Evolutionary conservation across 2,888 invertebrate species (phyloP), one percentile per base, ranked within the genome.

Genomic region (Drosophila eohydei): DNA sequence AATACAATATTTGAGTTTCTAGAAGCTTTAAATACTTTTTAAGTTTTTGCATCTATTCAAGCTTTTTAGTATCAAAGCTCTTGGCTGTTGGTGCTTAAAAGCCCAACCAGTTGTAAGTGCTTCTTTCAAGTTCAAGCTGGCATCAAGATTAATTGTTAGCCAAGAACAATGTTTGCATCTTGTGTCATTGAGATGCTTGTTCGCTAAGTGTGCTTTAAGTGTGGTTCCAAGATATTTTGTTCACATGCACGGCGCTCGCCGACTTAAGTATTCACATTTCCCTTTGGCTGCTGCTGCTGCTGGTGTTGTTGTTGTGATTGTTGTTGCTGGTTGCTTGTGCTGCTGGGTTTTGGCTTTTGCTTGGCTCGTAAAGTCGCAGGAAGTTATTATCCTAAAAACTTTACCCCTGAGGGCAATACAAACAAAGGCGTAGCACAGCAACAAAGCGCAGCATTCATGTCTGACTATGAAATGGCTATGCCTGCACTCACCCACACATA

Each of bases 371-470:
- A 90, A 88, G 90, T 87, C 87, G 78, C 83, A 90, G 91, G 89
- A 89, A 90, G 89, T 90, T 90, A 90, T 90, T 91, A 90, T 87
- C 81, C 89, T 90, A 90, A 86, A 90, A 89, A 89, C 91, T 90
- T 90, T 84, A 90, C 87, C 85, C 89, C 83, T 81, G 89, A 83
- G 90, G 89, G 80, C 80, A 89, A 82, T 88, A 85, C 80, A 90
- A 86, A 86, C 90, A 86, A 89, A 86, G 83, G 81, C 83, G 90
- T 83, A 88, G 83, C 83, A 76, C 51, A 78, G 79, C 77, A 83
- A 85, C 85, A 85, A 81, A 83, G 81, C 81, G 80, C 83, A 85
- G 81, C 83, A 82, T 84, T 86, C 81, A 84, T 76, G 83, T 84
- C 82, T 86, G 84, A 79, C 86, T 86, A 86, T 73, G 79, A 86